Evolutionary conservation across 92 coral and sea anemone genomes (phyloP).

Genomic region (Palythoa grandis): DNA sequence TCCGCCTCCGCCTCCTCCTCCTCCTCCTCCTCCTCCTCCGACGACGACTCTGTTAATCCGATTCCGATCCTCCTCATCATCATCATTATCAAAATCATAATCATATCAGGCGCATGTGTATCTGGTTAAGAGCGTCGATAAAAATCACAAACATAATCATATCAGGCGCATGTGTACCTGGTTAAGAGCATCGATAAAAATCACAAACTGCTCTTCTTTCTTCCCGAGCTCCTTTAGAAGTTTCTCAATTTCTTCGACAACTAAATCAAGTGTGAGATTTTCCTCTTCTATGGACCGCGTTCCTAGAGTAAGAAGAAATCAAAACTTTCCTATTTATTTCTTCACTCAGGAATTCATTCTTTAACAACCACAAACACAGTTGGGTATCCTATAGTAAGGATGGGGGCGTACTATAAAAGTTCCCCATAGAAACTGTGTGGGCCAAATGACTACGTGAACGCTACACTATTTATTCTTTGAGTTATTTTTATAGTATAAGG

Average conservation of each 20-base stretch:
- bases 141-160: background rate
- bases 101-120: background rate
- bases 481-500: no score
- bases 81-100: no score
- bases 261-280: constrained; percentile 44
- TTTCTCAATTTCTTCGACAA: constrained; percentile 48
- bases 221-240: constrained; percentile 55
- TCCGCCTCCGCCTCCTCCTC: no score
- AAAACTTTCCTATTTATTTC: background rate
- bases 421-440: background rate
- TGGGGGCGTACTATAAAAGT: background rate
- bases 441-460: no score
- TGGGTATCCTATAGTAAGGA: no score
- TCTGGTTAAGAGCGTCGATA: constrained; percentile 84
- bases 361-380: no score
- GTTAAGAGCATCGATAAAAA: constrained; percentile 76
- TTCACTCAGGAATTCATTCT: background rate
- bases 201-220: constrained; percentile 60
- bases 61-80: no score
- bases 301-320: background rate
- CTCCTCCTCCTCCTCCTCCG: no score
- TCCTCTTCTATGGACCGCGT: constrained; percentile 33
- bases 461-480: no score
- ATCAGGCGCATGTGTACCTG: constrained; percentile 52
- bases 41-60: no score